phyloP scores from a whole-genome alignment of 2,888 invertebrate genomes.

The Osedax fenrisi region DNA sequence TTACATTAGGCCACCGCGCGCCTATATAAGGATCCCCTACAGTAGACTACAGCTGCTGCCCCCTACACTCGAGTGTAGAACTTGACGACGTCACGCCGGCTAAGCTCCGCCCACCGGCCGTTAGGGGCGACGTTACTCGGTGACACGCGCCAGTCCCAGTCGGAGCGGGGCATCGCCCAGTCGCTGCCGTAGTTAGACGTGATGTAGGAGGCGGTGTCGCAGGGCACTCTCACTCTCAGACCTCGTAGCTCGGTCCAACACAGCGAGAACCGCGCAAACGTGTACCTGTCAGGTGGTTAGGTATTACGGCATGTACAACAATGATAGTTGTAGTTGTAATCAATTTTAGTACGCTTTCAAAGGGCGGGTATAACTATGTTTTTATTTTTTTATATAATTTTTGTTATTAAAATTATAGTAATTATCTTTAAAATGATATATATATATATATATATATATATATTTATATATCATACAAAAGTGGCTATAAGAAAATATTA shows the following conservation, averaged over 20 bases:
- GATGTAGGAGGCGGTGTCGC: slow-evolving; percentile 53
- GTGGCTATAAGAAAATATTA: no score
- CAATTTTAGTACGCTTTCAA: no score
- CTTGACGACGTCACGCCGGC: not conserved
- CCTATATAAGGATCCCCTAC: no score
- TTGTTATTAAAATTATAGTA: no score
- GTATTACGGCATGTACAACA: not conserved
- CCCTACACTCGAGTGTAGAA: not conserved
- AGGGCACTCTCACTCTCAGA: slow-evolving; percentile 53
- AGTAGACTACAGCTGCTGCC: no score
- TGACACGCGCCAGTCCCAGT: slow-evolving; percentile 55
- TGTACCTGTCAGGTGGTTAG: slow-evolving; percentile 52
- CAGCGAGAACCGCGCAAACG: slow-evolving; percentile 53
- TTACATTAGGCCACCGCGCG: no score
- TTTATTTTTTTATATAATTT: no score
- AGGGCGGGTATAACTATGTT: no score
- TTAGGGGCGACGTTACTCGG: slow-evolving; percentile 54
- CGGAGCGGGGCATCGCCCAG: slow-evolving; percentile 52
- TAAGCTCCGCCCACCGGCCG: slow-evolving; percentile 50
- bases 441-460: no score
- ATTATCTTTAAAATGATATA: no score
- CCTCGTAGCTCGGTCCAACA: slow-evolving; percentile 55
- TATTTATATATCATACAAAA: no score
- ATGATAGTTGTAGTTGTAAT: not conserved
- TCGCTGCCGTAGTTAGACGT: slow-evolving; percentile 54